Evolutionary conservation across 2,113 vertebrate species (phyloP).

Genomic region (Burhinus oedicnemus): DNA sequence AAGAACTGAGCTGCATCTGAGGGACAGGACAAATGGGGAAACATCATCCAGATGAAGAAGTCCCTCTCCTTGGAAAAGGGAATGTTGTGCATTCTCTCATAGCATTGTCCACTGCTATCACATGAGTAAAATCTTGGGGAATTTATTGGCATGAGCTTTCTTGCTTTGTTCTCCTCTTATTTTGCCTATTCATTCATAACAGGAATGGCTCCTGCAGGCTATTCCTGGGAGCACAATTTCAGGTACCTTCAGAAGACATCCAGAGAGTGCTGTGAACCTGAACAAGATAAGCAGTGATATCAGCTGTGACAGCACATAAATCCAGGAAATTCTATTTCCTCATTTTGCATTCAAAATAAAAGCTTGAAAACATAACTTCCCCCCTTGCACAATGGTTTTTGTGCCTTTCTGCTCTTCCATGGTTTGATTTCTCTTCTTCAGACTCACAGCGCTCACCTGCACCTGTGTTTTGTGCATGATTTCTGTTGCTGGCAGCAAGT

Average conservation of each 20-base stretch:
- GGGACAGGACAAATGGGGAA: background rate
- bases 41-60: background rate
- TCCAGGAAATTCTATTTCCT: background rate
- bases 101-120: background rate
- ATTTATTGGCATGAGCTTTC: background rate
- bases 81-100: background rate
- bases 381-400: rapidly evolving
- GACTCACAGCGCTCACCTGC: background rate
- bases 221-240: background rate
- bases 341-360: background rate
- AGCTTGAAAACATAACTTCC: background rate
- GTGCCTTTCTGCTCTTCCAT: background rate
- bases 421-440: background rate
- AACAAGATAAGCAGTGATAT: no score
- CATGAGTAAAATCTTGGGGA: background rate
- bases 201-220: background rate
- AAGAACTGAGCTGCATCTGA: background rate
- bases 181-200: background rate
- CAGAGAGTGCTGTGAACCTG: background rate
- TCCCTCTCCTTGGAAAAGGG: background rate
- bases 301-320: background rate
- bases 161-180: background rate
- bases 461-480: background rate
- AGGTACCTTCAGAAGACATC: background rate
- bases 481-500: background rate